phyloP scores from a whole-genome alignment of 2,888 invertebrate species.

The Sphecodes monilicornis region DNA sequence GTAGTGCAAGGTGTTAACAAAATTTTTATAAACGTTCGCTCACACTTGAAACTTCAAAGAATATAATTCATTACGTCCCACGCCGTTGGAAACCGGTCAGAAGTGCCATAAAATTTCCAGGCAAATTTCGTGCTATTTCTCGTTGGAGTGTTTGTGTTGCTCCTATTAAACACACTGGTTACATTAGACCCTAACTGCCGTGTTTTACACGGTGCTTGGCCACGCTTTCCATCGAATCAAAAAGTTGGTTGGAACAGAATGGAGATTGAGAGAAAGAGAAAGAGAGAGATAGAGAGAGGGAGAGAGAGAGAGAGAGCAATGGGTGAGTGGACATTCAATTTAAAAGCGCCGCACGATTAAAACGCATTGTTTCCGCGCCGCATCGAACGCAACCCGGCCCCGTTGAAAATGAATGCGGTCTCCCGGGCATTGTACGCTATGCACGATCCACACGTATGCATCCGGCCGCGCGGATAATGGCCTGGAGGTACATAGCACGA shows the following conservation, averaged over 20 bases:
- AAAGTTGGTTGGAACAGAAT: background rate
- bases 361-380: slow-evolving; percentile 29
- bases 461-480: slow-evolving; percentile 39
- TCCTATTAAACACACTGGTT: background rate
- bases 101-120: background rate
- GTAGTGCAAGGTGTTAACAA: too few relatives aligned
- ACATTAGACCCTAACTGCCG: slow-evolving; percentile 10
- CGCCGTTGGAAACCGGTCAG: background rate
- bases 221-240: background rate
- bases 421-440: slow-evolving; percentile 28
- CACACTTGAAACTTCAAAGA: background rate
- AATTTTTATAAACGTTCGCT: background rate
- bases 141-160: background rate
- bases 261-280: background rate
- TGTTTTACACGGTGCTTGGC: slow-evolving; percentile 8
- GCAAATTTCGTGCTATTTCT: background rate
- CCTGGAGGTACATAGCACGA: slow-evolving; percentile 41
- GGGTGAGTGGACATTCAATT: slow-evolving; percentile 24
- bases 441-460: slow-evolving; percentile 35
- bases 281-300: background rate
- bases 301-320: background rate
- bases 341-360: slow-evolving; percentile 22
- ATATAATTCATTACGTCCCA: background rate
- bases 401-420: slow-evolving; percentile 39
- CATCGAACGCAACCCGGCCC: background rate